Evolutionary conservation across 2,888 invertebrate species (phyloP), one percentile per base, ranked within the genome.

Genomic region (Pyrocoelia pectoralis): DNA sequence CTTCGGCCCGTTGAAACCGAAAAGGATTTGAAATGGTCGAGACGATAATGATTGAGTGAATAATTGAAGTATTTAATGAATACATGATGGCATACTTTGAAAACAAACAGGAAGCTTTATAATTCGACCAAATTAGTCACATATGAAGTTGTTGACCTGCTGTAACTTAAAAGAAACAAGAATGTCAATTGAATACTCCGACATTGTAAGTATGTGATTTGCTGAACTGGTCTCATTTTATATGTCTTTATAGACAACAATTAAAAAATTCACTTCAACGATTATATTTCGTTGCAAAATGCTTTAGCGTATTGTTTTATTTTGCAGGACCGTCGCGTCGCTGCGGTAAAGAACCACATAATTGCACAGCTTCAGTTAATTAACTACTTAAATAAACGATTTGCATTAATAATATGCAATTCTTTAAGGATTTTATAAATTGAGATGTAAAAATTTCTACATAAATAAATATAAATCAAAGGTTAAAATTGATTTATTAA

Each of bases 231-330:
- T 73, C 72, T 70, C 74, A 72, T 75, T 75, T 74, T n/a, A 76
- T 74, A 77, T 76, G 77, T 77, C 77, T 77, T 74, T 72, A 77
- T 77, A 77, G 69, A 68, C 69, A 61, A 69, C 72, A 71, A 72
- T 73, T 73, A 73, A 72, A 70, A 65, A 63, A 38, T 56, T 65
- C 70, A 48, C 69, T 72, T 77, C n/a, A 77, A 77, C 76, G 76
- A 75, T 73, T 72, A 76, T 75, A 76, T 77, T 76, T 76, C 75
- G 76, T 76, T 76, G 76, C 77, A 75, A 66, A 70, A 73, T 66
- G 70, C 50, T 70, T 69, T 67, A 57, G 66, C 61, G 69, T 73
- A 75, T 77, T 74, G 75, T 73, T 74, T 24, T 5, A 3, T 24
- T 24, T 5, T 24, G 3, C 8, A 70, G n/a, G n/a, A 72, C 70